Base-by-base conservation (phyloP, 2,113 vertebrate species). In the Ictalurus furcatus region DNA sequence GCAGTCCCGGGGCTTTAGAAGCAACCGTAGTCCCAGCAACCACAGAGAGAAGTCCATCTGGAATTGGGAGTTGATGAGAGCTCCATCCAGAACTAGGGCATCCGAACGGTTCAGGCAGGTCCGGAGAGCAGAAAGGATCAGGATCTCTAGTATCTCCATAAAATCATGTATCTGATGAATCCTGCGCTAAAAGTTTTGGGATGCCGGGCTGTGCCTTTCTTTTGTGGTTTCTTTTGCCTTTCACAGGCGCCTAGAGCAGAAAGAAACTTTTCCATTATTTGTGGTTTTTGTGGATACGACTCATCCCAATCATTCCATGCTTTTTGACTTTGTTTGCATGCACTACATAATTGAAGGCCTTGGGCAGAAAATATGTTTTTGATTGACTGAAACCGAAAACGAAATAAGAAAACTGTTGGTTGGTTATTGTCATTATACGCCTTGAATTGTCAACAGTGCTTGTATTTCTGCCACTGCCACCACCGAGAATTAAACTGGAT, bases 171-270 rank as follows among this genome's bases (percentile, higher is more conserved):
- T 48, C 44, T 48, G 85, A 85, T 94, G 87, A 91, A 91, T 92
- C 90, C 84, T 89, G 37, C 85, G 90, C 40, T 93, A 95, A 94
- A 93, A 91, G 92, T 89, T 87, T 86, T 86, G 88, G 88, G 85
- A 90, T 89, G 94, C 90, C 92, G 93, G 88, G 89, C 74, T 84
- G 58, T 88, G 91, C 93, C 91, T 91, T 92, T 92, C 85, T 93
- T 90, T 91, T 91, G 89, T 67, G 54, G 87, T 94, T 94, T 94
- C 90, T 94, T 95, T 93, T 93, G 93, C 89, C 85, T 93, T 87
- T 82, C 44, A 85, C 91, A 90, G 89, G 92, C 91, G 94, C 92
- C 92, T 83, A 73, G 58, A 54, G 67, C 86, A 92, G 93, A 90
- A 92, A 92, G 91, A 92, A 92, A 91, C 91, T 52, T 87, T 89